Conservation (phyloP, 1,140 invertebrate genomes). For the Dreissena rostriformis region DNA sequence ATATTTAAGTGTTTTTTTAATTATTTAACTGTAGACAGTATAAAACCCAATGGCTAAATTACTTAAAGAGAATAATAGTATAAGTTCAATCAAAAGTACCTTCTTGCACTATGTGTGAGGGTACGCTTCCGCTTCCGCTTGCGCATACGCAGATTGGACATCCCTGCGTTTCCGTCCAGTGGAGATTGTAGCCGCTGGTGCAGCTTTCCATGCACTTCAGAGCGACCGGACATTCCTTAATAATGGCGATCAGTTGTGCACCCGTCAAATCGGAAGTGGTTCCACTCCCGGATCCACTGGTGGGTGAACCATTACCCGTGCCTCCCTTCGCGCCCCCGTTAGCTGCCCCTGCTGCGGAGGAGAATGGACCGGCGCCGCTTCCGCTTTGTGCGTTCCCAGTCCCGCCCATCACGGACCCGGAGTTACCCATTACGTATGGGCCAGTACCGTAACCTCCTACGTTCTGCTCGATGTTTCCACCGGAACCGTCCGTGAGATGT, state of each 20-base stretch:
- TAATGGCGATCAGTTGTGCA: conserved; percentile 1
- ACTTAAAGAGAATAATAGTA: no score
- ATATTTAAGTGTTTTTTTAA: no score
- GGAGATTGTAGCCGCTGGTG: conserved; percentile 29
- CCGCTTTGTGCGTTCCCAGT: neutral
- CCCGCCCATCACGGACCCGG: neutral
- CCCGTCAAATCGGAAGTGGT: neutral
- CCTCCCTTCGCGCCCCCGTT: neutral
- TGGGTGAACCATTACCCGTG: conserved; percentile 2
- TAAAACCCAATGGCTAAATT: no score
- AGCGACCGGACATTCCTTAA: conserved; percentile 26
- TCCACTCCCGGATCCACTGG: neutral
- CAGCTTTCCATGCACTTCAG: conserved; percentile 32
- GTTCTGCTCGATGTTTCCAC: conserved; percentile 36
- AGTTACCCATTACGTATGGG: conserved; percentile 10
- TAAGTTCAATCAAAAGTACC: no score
- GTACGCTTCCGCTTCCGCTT: neutral
- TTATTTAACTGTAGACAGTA: no score
- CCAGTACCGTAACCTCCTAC: conserved; percentile 15
- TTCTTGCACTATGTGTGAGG: no score
- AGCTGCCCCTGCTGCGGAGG: neutral
- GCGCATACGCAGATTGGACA: conserved; percentile 44
- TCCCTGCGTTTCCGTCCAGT: neutral
- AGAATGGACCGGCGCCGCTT: neutral
- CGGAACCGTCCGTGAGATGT: conserved; percentile 23